These are phyloP conservation scores for Chloroceryle amazona DNA, from an alignment of 2,797 vertebrate species.

Conservation along the genomic window DNA sequence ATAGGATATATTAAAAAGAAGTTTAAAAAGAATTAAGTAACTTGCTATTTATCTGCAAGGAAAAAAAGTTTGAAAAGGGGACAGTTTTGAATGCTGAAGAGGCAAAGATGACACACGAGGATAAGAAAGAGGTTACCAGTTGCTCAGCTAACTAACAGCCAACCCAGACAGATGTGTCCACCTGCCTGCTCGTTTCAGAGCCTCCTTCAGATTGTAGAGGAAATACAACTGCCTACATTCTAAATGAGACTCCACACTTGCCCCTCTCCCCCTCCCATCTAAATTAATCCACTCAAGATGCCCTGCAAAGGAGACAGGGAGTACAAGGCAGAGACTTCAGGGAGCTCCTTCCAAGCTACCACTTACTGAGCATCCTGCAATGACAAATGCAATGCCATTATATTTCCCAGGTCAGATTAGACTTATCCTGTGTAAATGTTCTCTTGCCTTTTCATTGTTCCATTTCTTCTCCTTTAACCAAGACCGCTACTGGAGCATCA, in stretches of 20 bases:
- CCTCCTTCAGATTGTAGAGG: not conserved
- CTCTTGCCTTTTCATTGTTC: not conserved
- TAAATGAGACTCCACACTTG: not conserved
- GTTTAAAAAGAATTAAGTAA: not conserved
- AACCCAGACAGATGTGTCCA: not conserved
- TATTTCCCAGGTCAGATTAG: not conserved
- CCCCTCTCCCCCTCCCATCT: not conserved
- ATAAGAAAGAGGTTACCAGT: not conserved
- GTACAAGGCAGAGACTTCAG: not conserved
- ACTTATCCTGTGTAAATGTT: not conserved
- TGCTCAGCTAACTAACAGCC: not conserved
- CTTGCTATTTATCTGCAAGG: not conserved
- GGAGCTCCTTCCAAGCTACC: not conserved
- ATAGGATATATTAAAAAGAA: not conserved
- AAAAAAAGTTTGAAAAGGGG: not conserved
- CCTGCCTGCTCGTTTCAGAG: not conserved
- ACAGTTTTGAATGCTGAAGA: not conserved
- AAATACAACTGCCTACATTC: not conserved
- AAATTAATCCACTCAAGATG: not conserved
- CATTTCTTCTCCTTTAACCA: not conserved
- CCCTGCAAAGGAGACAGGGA: not conserved
- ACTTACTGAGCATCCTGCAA: accelerated
- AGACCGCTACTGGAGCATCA: accelerated
- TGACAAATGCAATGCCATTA: accelerated
- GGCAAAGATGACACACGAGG: not conserved